A percentile compares a stretch with the other conserved stretches of the same genome.
Evolutionary conservation across 1,140 invertebrate genomes (phyloP).

Genomic region (Solenopsis invicta): DNA sequence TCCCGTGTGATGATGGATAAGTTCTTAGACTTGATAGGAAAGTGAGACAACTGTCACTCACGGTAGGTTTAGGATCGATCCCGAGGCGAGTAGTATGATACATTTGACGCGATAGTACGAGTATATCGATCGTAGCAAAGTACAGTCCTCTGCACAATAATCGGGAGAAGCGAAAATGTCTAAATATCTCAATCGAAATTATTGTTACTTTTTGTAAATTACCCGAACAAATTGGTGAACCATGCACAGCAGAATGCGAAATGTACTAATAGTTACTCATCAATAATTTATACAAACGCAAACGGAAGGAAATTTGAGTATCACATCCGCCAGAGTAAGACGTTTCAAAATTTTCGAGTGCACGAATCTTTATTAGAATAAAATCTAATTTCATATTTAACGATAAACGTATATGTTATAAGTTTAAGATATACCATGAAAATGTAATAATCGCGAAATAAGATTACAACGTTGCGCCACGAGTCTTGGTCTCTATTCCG

Average conservation of each 20-base stretch:
- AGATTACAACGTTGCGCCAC: neutral
- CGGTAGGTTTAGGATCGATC: neutral
- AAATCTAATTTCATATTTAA: no score
- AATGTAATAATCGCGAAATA: constrained; percentile 1
- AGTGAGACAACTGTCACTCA: neutral
- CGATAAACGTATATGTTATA: neutral
- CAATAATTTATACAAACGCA: neutral
- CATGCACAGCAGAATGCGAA: neutral
- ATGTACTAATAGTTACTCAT: neutral
- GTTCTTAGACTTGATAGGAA: neutral
- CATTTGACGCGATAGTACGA: constrained; percentile 16
- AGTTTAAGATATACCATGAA: neutral
- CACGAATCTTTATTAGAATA: neutral
- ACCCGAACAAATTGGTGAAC: neutral
- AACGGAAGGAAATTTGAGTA: neutral
- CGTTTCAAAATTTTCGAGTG: neutral
- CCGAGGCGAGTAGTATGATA: neutral
- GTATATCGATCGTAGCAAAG: neutral
- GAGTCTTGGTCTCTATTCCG: neutral
- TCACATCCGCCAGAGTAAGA: neutral
- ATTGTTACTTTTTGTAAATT: neutral
- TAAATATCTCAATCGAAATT: neutral
- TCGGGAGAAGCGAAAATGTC: neutral
- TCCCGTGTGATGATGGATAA: neutral
- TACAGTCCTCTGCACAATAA: neutral